These are phyloP conservation scores for Umimayanthus kanabou DNA, from an alignment of 92 coral and sea anemone species.

Conservation along the genomic window DNA sequence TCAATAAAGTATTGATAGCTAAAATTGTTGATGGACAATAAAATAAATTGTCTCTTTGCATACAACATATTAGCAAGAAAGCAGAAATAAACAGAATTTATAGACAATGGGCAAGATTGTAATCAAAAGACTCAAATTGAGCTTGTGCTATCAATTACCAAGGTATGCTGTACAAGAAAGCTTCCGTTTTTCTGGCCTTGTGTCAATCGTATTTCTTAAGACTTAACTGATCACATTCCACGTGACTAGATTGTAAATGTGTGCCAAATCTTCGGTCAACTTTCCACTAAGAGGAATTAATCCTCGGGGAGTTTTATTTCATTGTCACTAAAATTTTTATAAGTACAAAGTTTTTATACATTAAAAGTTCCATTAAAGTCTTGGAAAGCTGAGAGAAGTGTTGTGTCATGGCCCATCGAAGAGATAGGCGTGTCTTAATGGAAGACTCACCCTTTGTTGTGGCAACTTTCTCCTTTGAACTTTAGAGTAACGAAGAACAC, in stretches of 20 bases:
- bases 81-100: not conserved
- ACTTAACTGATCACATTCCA: slow-evolving; percentile 9
- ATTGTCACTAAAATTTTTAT: slow-evolving; percentile 71
- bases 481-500: too few species aligned
- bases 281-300: not conserved
- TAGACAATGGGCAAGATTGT: slow-evolving; percentile 21
- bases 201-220: not conserved
- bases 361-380: slow-evolving; percentile 71
- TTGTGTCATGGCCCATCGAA: slow-evolving; percentile 5
- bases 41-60: not conserved
- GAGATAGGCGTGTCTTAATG: not conserved
- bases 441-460: too few species aligned
- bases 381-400: slow-evolving; percentile 45
- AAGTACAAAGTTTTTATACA: slow-evolving; percentile 78
- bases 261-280: slow-evolving; percentile 15
- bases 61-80: not conserved
- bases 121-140: not conserved
- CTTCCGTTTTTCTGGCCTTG: slow-evolving; percentile 6
- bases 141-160: not conserved
- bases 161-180: not conserved
- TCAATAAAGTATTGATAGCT: not conserved
- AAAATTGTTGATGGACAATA: not conserved
- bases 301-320: slow-evolving; percentile 46
- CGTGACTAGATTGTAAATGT: slow-evolving; percentile 17
- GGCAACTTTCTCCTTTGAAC: too few species aligned